Evolutionary conservation across 2,888 invertebrate species (phyloP), one percentile per base, ranked within the genome.

Genomic region (Mayetiola destructor): DNA sequence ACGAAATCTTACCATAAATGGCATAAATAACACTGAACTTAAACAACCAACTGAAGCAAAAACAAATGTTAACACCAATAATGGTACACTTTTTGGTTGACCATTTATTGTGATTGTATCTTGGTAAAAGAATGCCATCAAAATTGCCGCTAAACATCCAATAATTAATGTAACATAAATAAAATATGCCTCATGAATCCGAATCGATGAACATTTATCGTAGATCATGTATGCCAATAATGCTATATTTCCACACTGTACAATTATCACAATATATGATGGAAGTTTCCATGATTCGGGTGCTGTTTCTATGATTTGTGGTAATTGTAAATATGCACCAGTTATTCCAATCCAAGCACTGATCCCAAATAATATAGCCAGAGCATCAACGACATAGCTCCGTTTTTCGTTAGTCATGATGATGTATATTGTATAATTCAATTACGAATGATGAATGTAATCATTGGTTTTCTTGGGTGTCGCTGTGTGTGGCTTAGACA

Each of bases 281-380:
- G 92, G 88, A 59, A 94, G 77, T 65, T 77, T 79, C 92, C 93
- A 93, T 65, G 80, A 79, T 75, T 94, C 94, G 1, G 94, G 93
- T 56, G 90, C 80, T 39, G 74, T 75, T 60, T 82, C 77, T 9
- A 91, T 88, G 58, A 94, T 75, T 61, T 91, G 74, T n/a, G 93
- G 92, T 61, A 93, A 74, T 71, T 94, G 89, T 61, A 92, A 84
- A 75, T 84, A 94, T 60, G 90, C 77, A 9, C 87, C 88, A 73
- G 92, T 94, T 58, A 93, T 81, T 52, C 86, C 86, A 63, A 92
- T 79, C 93, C 93, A 94, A 35, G 92, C 80, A 66, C 84, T 84
- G 57, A 87, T 75, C 40, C 87, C 88, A 71, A 93, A 93, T 64
- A 84, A 73, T 60, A 82, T 77, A 62, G 88, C 82, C 59, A 89